Conservation (phyloP, 2,888 invertebrate genomes). For the Platycnemis pennipes region DNA sequence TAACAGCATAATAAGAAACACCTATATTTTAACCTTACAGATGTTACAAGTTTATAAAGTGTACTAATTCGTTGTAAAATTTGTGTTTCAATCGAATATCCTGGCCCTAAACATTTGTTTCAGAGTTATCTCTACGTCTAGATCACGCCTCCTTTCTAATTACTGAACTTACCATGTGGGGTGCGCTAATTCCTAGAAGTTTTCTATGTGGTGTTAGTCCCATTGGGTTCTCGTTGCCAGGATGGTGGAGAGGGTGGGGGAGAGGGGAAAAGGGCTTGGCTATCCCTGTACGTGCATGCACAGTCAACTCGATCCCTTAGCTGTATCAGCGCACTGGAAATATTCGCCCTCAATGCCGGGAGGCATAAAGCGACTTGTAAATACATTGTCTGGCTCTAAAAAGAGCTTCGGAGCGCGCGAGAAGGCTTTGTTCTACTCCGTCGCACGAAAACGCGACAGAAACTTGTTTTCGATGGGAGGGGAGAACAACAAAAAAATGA, state of each 20-base stretch:
- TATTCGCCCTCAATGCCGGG: not conserved
- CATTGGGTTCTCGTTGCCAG: not conserved
- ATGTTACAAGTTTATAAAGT: too few relatives aligned
- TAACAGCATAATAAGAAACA: too few relatives aligned
- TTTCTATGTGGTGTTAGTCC: too few relatives aligned
- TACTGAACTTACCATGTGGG: too few relatives aligned
- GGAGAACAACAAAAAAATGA: not conserved
- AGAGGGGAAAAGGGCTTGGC: too few relatives aligned
- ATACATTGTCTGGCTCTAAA: slow-evolving; percentile 20
- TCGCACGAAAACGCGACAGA: slow-evolving; percentile 18
- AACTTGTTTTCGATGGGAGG: slow-evolving; percentile 2
- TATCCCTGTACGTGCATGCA: not conserved
- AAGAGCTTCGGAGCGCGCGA: not conserved
- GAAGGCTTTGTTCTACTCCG: not conserved
- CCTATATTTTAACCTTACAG: too few relatives aligned
- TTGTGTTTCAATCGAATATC: too few relatives aligned
- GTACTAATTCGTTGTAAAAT: too few relatives aligned
- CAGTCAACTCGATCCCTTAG: not conserved
- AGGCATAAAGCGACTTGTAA: slow-evolving; percentile 10
- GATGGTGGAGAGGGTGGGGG: not conserved
- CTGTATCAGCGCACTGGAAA: not conserved
- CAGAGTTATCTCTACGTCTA: too few relatives aligned
- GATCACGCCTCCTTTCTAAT: too few relatives aligned
- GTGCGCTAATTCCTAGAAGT: too few relatives aligned
- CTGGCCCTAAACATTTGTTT: too few relatives aligned